Evolutionary conservation across 37 sponge, comb jelly and placozoan species (phyloP).

Genomic region (Theonella swinhoei): DNA sequence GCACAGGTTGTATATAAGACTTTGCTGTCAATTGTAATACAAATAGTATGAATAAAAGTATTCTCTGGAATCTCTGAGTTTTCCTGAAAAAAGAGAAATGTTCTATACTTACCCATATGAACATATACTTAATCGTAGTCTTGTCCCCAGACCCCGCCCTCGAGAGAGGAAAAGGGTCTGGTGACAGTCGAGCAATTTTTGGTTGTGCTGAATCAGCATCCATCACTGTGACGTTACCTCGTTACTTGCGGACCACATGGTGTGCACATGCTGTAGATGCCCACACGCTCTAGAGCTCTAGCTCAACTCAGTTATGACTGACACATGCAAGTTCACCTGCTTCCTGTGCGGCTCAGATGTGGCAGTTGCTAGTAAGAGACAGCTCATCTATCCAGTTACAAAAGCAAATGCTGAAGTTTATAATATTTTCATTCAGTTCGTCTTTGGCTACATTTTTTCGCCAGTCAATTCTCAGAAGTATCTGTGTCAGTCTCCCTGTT

Average conservation of each 20-base stretch:
- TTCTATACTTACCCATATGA: too few relatives aligned
- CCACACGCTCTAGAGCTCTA: too few relatives aligned
- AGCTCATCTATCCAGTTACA: background rate
- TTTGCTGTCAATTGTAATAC: constrained; percentile 18
- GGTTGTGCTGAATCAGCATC: too few relatives aligned
- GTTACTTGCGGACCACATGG: too few relatives aligned
- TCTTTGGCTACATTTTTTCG: background rate
- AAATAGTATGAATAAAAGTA: constrained; percentile 67
- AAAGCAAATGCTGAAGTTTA: constrained; percentile 2
- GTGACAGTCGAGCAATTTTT: too few relatives aligned
- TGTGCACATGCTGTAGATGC: too few relatives aligned
- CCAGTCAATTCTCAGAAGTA: background rate
- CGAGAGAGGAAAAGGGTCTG: too few relatives aligned
- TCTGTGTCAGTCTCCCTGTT: background rate
- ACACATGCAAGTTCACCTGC: background rate
- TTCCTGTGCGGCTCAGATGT: background rate
- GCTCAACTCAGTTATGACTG: too few relatives aligned
- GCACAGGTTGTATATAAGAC: constrained; percentile 50
- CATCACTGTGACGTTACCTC: too few relatives aligned
- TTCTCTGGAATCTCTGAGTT: constrained; percentile 35
- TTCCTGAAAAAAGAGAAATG: background rate
- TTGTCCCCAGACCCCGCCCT: too few relatives aligned
- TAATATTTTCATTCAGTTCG: background rate
- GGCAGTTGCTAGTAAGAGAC: background rate
- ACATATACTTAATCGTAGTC: too few relatives aligned